Conservation (phyloP, 2,888 invertebrate species). For the Eulithis prunata region DNA sequence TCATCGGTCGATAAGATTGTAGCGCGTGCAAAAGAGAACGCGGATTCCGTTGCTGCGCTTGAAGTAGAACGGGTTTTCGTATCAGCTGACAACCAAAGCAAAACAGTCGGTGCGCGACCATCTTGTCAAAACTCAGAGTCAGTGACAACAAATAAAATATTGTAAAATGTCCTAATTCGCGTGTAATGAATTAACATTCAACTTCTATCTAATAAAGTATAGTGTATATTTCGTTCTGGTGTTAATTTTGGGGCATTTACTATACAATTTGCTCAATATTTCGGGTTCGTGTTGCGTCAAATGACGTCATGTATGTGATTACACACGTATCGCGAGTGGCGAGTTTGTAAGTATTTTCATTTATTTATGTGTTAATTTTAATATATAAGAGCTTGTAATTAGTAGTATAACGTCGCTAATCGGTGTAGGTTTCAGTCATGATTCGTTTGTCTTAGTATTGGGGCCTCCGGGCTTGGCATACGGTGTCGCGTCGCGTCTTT, state of each 20-base stretch:
- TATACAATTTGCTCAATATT: conserved; percentile 81
- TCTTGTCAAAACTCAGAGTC: conserved; percentile 83
- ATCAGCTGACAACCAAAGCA: conserved; percentile 86
- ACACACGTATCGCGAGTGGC: conserved; percentile 82
- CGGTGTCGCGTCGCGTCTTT: conserved; percentile 42
- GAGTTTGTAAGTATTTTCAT: conserved; percentile 83
- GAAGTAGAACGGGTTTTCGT: conserved; percentile 74
- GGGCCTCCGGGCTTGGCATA: conserved; percentile 40
- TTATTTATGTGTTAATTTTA: conserved; percentile 76
- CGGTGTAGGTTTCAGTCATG: conserved; percentile 75
- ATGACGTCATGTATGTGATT: conserved; percentile 85
- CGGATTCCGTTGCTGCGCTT: conserved; percentile 53
- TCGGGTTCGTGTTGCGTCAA: conserved; percentile 82
- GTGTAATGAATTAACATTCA: conserved; percentile 76
- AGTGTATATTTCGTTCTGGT: conserved; percentile 73
- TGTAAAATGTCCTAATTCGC: conserved; percentile 81
- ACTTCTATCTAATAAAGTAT: conserved; percentile 73
- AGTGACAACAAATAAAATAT: conserved; percentile 82
- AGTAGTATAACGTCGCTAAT: conserved; percentile 56
- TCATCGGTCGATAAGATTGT: conserved; percentile 14
- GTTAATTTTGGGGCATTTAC: conserved; percentile 70
- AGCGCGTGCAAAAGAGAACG: conserved; percentile 53
- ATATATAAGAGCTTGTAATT: conserved; percentile 56
- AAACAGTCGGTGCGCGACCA: conserved; percentile 85
- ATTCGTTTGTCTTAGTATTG: conserved; percentile 57